Percentiles rank a stretch among this genome's conserved stretches.
Conservation (phyloP, 2,797 vertebrate species). For the Tenualosa ilisha region DNA sequence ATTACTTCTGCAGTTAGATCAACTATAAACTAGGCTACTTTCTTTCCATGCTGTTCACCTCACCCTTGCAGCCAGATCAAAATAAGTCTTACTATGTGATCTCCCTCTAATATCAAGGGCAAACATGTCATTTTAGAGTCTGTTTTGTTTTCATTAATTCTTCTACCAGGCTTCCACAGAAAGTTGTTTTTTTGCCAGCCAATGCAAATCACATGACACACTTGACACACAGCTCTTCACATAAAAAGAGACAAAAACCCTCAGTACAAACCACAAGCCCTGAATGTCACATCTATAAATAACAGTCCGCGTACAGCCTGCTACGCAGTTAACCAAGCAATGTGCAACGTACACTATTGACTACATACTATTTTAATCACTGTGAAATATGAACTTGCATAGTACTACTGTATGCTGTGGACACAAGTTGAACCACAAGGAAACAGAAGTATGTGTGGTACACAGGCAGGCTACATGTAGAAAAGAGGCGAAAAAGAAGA, state of each 20-base stretch:
- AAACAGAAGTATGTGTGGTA: too few species aligned
- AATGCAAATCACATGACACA: background rate
- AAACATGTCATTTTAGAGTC: background rate
- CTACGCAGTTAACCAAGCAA: background rate
- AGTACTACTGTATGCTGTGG: background rate
- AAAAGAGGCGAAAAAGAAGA: too few species aligned
- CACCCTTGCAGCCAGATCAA: background rate
- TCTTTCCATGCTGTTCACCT: background rate
- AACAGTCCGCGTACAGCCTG: background rate
- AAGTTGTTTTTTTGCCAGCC: background rate
- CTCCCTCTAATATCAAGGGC: background rate
- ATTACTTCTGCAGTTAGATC: background rate
- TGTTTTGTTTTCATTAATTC: background rate
- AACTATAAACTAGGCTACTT: background rate
- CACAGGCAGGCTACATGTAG: too few species aligned
- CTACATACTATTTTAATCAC: background rate
- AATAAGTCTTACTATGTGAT: background rate
- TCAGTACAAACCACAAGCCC: background rate
- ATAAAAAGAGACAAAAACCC: background rate
- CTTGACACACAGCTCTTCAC: background rate
- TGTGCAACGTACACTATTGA: background rate
- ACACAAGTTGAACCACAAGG: too few species aligned
- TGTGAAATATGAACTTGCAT: background rate
- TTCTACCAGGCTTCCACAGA: too few species aligned
- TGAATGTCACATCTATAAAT: conserved; percentile 27